phyloP scores from a whole-genome alignment of 2,888 invertebrate genomes.

The Sarcophaga subvicina region DNA sequence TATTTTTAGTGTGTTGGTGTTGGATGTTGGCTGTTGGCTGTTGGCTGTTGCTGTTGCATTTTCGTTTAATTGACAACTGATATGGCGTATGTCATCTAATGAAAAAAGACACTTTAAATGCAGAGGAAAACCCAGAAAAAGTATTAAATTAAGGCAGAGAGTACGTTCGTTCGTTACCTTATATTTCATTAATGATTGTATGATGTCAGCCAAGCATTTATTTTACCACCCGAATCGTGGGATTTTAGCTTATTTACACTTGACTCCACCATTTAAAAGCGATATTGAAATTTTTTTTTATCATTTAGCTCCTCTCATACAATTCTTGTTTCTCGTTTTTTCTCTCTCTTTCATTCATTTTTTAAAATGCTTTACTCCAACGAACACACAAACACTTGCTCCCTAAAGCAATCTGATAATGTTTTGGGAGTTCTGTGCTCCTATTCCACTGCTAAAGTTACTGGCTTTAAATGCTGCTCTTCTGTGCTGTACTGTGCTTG shows the following conservation, averaged over 20 bases:
- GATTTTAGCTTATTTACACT: conserved; percentile 69
- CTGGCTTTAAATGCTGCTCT: neutral
- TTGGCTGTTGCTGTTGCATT: neutral
- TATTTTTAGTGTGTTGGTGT: conserved; percentile 32
- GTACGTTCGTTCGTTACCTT: neutral
- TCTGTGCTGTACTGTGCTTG: neutral
- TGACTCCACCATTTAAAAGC: conserved; percentile 56
- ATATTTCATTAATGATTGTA: neutral
- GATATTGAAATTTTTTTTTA: neutral
- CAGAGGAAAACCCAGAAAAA: conserved; percentile 13
- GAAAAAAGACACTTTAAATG: conserved; percentile 53
- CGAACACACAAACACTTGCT: conserved; percentile 8
- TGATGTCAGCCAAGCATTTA: neutral
- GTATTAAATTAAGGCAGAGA: neutral
- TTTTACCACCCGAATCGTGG: conserved; percentile 66
- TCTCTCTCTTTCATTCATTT: neutral
- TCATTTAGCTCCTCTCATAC: neutral
- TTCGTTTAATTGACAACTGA: conserved; percentile 64
- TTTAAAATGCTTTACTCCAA: conserved; percentile 34
- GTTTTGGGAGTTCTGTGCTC: conserved; percentile 8
- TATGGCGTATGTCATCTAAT: conserved; percentile 68
- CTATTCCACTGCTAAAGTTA: conserved; percentile 31
- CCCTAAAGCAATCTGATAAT: conserved; percentile 17
- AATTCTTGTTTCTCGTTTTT: no score
- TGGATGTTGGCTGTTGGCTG: conserved; percentile 20